phyloP scores from a whole-genome alignment of 1,140 invertebrate species.

The Sipha flava region DNA sequence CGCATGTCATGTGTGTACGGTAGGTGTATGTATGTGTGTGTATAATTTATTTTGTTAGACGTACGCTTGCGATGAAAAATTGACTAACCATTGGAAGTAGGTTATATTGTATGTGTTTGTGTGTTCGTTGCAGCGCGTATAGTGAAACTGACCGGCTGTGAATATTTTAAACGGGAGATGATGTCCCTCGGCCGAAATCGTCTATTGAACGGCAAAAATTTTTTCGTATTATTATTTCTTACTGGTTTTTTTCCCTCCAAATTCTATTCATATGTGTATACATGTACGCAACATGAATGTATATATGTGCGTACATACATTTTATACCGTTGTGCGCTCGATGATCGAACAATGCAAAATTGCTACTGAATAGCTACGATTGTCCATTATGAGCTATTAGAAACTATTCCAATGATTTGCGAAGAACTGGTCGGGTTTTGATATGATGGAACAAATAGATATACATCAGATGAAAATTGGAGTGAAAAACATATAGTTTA shows the following conservation, averaged over 20 bases:
- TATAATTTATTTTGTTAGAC: neutral
- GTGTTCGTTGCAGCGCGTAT: neutral
- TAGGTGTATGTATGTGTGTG: neutral
- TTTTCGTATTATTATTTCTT: neutral
- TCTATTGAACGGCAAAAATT: neutral
- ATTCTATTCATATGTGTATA: neutral
- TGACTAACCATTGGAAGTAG: slow-evolving; percentile 26
- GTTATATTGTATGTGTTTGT: neutral
- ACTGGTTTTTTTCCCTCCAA: neutral
- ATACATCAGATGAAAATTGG: too few species aligned
- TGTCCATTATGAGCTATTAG: neutral
- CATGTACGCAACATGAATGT: neutral
- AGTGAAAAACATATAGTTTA: too few species aligned
- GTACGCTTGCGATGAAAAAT: neutral
- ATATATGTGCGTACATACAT: neutral
- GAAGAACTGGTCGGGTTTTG: neutral
- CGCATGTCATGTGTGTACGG: too few species aligned
- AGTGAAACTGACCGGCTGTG: slow-evolving; percentile 5
- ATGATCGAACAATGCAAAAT: neutral
- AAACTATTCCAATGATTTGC: neutral
- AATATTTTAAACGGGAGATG: neutral
- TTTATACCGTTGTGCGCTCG: too few species aligned
- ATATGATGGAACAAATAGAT: neutral
- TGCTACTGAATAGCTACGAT: neutral
- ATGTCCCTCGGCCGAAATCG: neutral